These are phyloP conservation scores for Apeltes quadracus DNA, from an alignment of 2,113 vertebrate species.

Conservation along the genomic window DNA sequence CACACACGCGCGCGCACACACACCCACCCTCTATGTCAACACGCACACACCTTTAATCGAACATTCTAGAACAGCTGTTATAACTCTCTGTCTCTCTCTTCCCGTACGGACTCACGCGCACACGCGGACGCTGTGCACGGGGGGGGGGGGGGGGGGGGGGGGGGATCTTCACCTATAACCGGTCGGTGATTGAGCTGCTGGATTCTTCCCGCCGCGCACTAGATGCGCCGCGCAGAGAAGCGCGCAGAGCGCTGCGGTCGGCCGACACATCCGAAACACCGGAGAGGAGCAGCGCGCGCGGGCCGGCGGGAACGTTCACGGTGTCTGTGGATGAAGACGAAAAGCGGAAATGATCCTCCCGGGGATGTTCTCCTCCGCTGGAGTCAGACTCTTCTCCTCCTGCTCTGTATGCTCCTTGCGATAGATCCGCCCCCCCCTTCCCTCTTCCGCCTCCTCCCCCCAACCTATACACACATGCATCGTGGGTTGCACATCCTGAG, in stretches of 20 bases:
- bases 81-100: too few species aligned
- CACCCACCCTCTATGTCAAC: slow-evolving; percentile 1
- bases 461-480: neutral
- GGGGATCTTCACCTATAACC: slow-evolving; percentile 80
- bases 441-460: too few species aligned
- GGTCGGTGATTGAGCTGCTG: slow-evolving; percentile 70
- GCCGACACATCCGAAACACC: slow-evolving; percentile 65
- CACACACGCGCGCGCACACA: neutral
- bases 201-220: slow-evolving; percentile 36
- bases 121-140: neutral
- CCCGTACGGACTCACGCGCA: neutral
- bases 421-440: neutral
- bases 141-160: too few species aligned
- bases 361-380: neutral
- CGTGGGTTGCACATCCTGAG: too few species aligned
- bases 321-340: too few species aligned
- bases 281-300: too few species aligned
- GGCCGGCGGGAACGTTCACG: too few species aligned
- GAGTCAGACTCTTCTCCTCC: slow-evolving; percentile 19
- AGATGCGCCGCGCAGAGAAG: slow-evolving; percentile 35
- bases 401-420: neutral
- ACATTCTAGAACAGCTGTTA: slow-evolving; percentile 29
- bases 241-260: slow-evolving; percentile 59
- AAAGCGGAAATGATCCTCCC: neutral
- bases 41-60: slow-evolving; percentile 37